A percentile compares a stretch with the other conserved stretches of the same genome.
These are phyloP conservation scores for Penaeus vannamei DNA, from an alignment of 1,140 invertebrate genomes.

Conservation along the genomic window DNA sequence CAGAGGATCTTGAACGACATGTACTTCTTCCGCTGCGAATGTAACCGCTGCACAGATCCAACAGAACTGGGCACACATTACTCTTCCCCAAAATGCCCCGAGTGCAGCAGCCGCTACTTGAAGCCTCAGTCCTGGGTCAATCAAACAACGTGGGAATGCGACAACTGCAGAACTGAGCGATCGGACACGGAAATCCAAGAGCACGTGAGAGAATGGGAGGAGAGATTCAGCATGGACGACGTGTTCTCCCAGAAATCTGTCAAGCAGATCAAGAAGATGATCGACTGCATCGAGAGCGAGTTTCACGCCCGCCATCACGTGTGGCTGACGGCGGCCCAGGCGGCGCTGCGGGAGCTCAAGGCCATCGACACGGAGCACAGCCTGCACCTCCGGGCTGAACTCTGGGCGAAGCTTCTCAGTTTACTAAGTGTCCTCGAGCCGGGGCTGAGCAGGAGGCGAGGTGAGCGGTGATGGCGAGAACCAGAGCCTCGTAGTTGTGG, in stretches of 20 bases:
- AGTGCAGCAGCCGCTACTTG: conserved; percentile 68
- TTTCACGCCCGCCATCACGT: conserved; percentile 57
- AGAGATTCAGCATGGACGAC: conserved; percentile 55
- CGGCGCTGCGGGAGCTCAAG: conserved; percentile 34
- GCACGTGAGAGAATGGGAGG: conserved; percentile 74
- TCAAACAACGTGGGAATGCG: conserved; percentile 77
- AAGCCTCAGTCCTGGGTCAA: conserved; percentile 77
- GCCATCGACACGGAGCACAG: conserved; percentile 27
- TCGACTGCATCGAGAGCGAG: conserved; percentile 47
- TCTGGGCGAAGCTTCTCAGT: conserved; percentile 53
- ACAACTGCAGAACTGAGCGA: conserved; percentile 76
- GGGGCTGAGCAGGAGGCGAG: conserved; percentile 58
- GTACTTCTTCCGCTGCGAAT: conserved; percentile 63
- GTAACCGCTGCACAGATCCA: conserved; percentile 62
- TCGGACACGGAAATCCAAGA: conserved; percentile 76
- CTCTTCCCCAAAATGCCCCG: conserved; percentile 61
- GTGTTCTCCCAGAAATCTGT: conserved; percentile 29
- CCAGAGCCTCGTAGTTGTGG: neutral
- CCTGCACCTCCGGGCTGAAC: conserved; percentile 43
- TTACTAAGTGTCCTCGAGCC: conserved; percentile 59
- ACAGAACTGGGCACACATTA: conserved; percentile 64
- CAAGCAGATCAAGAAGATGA: neutral
- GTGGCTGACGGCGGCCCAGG: conserved; percentile 44
- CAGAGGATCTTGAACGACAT: conserved; percentile 33
- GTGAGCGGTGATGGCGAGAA: conserved; percentile 14